phyloP scores from a whole-genome alignment of 2,888 invertebrate species.

The Phalera bucephala region DNA sequence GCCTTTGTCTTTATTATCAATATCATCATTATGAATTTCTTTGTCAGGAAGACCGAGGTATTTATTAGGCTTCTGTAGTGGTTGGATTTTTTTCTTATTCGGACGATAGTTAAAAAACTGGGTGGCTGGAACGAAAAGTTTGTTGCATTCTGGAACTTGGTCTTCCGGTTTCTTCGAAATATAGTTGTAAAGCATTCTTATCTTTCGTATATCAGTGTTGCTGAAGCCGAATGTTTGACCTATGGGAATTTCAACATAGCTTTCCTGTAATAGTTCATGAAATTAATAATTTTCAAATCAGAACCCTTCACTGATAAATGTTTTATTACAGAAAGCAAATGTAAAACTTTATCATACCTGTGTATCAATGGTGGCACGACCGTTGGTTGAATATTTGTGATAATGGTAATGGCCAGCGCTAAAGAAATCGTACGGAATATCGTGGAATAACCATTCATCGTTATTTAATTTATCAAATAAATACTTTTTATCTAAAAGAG shows the following conservation, averaged over 20 bases:
- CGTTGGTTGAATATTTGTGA: constrained; percentile 45
- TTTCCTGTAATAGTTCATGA: constrained; percentile 3
- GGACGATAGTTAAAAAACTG: constrained; percentile 26
- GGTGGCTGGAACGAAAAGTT: constrained; percentile 44
- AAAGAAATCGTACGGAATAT: constrained; percentile 34
- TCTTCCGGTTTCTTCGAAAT: constrained; percentile 35
- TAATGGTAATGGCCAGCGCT: constrained; percentile 49
- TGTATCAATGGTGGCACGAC: constrained; percentile 49
- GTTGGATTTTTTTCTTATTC: constrained; percentile 7
- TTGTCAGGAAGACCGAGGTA: too few species aligned
- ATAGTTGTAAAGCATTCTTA: constrained; percentile 56
- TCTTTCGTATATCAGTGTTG: constrained; percentile 47
- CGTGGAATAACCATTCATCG: constrained; percentile 7
- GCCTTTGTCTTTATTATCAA: too few species aligned
- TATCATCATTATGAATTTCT: too few species aligned
- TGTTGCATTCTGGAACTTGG: constrained; percentile 41
- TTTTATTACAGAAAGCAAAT: too few species aligned
- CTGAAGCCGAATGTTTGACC: constrained; percentile 34
- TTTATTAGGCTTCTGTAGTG: constrained; percentile 44
- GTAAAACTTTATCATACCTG: constrained; percentile 28
- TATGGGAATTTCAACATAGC: constrained; percentile 1
- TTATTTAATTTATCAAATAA: constrained; percentile 33
- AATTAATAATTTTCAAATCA: neutral
- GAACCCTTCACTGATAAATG: too few species aligned
- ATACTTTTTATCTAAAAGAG: constrained; percentile 44